phyloP scores from a whole-genome alignment of 2,888 invertebrate species.

The Nasonia oneida region DNA sequence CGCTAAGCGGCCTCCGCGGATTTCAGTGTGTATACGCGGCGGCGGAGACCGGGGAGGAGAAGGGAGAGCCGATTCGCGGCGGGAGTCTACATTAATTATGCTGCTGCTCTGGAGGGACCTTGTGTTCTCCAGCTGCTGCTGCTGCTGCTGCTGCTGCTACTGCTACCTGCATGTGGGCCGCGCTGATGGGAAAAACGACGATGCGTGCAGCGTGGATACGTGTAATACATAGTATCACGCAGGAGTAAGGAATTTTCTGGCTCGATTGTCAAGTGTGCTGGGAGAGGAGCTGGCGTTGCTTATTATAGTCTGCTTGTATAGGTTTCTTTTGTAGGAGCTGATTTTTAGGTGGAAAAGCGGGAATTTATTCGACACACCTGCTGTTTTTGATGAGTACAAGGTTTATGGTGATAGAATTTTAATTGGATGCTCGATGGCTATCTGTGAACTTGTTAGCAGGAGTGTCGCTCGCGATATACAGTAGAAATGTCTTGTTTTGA shows the following conservation, averaged over 20 bases:
- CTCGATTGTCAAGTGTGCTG: no score
- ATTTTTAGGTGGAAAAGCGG: no score
- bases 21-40: slow-evolving; percentile 62
- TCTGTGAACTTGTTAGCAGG: no score
- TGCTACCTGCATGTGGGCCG: not conserved
- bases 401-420: no score
- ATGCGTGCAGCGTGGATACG: not conserved
- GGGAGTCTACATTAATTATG: not conserved
- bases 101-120: not conserved
- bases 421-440: no score
- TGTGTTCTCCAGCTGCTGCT: not conserved
- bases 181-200: not conserved
- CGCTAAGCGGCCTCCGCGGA: slow-evolving; percentile 34
- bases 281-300: no score
- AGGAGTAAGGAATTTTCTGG: not conserved
- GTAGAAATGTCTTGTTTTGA: no score
- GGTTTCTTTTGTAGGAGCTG: no score
- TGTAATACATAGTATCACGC: not conserved
- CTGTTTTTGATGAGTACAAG: no score
- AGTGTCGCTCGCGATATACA: no score
- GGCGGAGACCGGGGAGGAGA: not conserved
- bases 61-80: not conserved
- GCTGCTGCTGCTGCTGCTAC: not conserved
- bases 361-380: no score
- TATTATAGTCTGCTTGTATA: no score